Base-by-base conservation (phyloP, 2,888 invertebrate species). In the Tholera decimalis region DNA sequence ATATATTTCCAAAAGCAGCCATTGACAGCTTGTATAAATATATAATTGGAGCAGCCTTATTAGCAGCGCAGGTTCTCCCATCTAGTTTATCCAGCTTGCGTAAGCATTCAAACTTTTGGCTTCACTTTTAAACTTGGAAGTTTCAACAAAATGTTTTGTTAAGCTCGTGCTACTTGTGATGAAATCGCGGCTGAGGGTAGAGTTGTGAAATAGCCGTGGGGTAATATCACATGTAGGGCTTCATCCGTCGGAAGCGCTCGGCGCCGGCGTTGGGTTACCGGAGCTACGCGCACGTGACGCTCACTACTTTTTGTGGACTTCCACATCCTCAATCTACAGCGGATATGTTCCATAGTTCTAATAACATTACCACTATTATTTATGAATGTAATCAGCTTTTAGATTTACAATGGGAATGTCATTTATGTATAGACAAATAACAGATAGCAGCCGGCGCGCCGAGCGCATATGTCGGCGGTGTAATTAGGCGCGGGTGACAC, bases 191-290 rank as follows among this genome's bases (percentile, higher is more conserved):
- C 43, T 43, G 56, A 43, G 24, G 15, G 22, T 59, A 50, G 58
- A 47, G 71, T 74, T 73, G 67, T 82, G 79, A 77, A 77, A 77
- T 70, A 72, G 69, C 67, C 65, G 67, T 76, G 65, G 79, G 82
- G 78, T 77, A 59, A 82, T 82, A 76, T 82, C 79, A 86, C 80
- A 73, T 81, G 82, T 85, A 85, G 86, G 91, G 90, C 88, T 91
- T 90, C 89, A 86, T 90, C 89, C 89, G 90, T 87, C 92, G 93
- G 94, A 93, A 92, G 86, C 86, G 87, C 83, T 84, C 86, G 87
- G 84, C 87, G 85, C 87, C 85, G 86, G 82, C 85, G 85, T 89
- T 85, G 83, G 77, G 85, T 90, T 91, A 91, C 92, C 80, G 85
- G 83, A 81, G 83, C 75, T 69, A 57, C 79, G 81, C 87, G 88